Conservation (phyloP, 2,797 vertebrate species). For the Nasua narica region DNA sequence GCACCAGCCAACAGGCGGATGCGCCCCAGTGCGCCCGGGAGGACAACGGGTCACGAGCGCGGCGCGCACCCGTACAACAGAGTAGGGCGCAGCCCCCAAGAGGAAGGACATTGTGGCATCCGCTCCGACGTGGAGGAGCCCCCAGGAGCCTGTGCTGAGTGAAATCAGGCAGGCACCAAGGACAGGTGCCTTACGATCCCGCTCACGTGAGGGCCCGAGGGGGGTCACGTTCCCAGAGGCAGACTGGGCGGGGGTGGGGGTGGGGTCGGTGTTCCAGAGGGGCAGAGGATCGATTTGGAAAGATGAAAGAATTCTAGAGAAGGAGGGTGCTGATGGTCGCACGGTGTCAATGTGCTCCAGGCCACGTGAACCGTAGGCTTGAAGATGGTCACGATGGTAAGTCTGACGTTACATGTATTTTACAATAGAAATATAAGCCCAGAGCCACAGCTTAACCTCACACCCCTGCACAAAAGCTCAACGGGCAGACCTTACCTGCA, state of each 20-base stretch:
- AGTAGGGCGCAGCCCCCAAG: too few relatives aligned
- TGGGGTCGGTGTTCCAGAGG: background rate
- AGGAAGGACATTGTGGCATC: background rate
- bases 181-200: background rate
- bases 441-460: fast-evolving
- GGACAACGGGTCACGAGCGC: fast-evolving
- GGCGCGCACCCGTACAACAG: fast-evolving
- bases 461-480: fast-evolving
- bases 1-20: background rate
- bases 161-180: background rate
- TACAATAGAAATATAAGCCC: background rate
- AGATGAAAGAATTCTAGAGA: background rate
- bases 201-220: background rate
- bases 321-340: fast-evolving
- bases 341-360: background rate
- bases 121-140: too few relatives aligned
- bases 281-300: background rate
- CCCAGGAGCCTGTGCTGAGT: background rate
- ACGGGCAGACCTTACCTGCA: too few relatives aligned
- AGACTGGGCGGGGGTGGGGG: background rate
- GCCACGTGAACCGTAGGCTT: background rate
- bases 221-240: background rate
- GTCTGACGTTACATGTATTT: background rate
- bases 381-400: background rate
- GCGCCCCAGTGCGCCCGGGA: too few relatives aligned